Evolutionary conservation across 2,888 invertebrate genomes (phyloP), one percentile per base, ranked within the genome.

Genomic region (Hoplodrina ambigua): DNA sequence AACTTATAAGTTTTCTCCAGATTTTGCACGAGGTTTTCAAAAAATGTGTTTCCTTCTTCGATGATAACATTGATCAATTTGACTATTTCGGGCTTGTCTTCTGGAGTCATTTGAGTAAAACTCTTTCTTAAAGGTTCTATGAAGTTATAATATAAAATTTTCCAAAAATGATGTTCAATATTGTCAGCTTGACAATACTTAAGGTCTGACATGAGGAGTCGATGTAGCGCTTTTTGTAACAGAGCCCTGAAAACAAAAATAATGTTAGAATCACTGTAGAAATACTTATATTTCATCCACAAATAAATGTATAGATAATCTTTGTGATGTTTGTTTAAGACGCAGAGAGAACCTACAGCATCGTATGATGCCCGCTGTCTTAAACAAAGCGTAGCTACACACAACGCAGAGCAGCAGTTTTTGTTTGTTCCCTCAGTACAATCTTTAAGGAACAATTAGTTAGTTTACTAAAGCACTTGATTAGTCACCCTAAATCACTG

Each of bases 131-230:
- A 95, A 82, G 97, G 96, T 92, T 99, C 99, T 80, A 99, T 98
- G 77, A 98, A 97, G 89, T 98, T 98, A 90, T 99, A 98, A 91
- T 98, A 99, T 5, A 98, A 96, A 75, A 98, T 97, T 92, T 98
- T 99, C 99, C 99, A 99, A 91, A 99, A 97, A 88, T 98, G 97
- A 86, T 98, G 98, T 87, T 99, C 99, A 11, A 98, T 97, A 89
- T 98, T 98, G 88, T 98, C 98, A 54, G 97, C 96, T 89, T 98
- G 98, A 84, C 98, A 98, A 90, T 98, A 98, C 91, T 98, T 98
- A 70, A 99, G 96, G 92, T 99, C 98, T 55, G 97, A 97, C 87
- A 97, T 95, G 15, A 98, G 92, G 13, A 98, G 94, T 79, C 96
- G 97, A 80, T 97, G 96, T 58, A 98, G 96, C 60, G 97, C 97